Evolutionary conservation across 2,888 invertebrate genomes (phyloP).

Genomic region (Lasioglossum figueresi): DNA sequence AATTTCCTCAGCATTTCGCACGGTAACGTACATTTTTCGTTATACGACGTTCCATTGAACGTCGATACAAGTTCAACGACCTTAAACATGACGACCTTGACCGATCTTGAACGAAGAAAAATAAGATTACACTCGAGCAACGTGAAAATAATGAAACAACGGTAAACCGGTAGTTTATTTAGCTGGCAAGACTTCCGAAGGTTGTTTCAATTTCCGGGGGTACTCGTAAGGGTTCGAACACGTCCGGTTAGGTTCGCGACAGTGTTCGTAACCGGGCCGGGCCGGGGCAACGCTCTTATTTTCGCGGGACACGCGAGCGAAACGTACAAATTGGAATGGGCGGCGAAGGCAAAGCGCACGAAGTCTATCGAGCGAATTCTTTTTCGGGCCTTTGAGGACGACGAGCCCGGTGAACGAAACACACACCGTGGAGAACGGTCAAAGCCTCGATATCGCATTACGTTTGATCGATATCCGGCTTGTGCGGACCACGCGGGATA

Average conservation of each 20-base stretch:
- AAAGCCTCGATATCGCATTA: background rate
- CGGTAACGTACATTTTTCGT: background rate
- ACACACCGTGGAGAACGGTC: background rate
- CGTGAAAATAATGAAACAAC: background rate
- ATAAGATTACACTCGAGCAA: background rate
- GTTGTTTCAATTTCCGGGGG: background rate
- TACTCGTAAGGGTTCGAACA: background rate
- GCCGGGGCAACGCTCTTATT: background rate
- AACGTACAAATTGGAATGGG: constrained; percentile 4
- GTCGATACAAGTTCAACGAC: background rate
- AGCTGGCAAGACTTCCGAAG: background rate
- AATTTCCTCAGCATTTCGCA: background rate
- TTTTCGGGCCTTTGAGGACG: constrained; percentile 5
- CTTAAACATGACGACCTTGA: background rate
- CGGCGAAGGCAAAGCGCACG: background rate
- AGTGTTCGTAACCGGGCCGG: background rate
- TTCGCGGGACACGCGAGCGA: constrained; percentile 2
- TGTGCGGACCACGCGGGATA: background rate
- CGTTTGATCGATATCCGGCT: constrained; percentile 14
- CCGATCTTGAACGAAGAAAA: background rate
- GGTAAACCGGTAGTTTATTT: background rate
- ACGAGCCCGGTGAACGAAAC: background rate
- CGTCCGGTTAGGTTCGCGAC: background rate
- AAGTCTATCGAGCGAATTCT: background rate
- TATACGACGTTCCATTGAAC: background rate